Evolutionary conservation across 2,888 invertebrate genomes (phyloP).

Genomic region (Incurvaria masculella): DNA sequence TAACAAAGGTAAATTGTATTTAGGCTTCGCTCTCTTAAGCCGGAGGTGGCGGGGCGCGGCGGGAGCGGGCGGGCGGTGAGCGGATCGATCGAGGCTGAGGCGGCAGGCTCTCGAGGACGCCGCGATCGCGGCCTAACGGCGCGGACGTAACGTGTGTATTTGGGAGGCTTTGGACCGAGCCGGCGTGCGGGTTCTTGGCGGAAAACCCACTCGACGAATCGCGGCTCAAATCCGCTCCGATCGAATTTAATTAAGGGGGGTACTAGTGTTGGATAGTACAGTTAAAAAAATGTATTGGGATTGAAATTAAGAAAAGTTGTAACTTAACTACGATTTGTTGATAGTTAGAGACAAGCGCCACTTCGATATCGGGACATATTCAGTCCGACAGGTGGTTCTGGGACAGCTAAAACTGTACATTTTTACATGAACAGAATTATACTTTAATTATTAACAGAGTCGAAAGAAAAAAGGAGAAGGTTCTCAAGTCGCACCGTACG

Average conservation of each 20-base stretch:
- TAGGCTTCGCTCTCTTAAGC: slow-evolving; percentile 30
- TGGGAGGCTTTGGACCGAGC: not conserved
- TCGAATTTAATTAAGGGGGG: not conserved
- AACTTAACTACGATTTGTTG: too few relatives aligned
- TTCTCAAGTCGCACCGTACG: too few relatives aligned
- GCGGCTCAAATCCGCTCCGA: not conserved
- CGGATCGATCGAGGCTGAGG: not conserved
- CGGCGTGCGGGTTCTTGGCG: not conserved
- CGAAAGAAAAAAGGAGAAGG: too few relatives aligned
- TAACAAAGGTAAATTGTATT: slow-evolving; percentile 59
- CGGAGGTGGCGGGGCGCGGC: slow-evolving; percentile 35
- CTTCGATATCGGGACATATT: too few relatives aligned
- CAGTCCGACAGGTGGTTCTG: too few relatives aligned
- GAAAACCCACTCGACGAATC: not conserved
- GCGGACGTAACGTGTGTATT: slow-evolving; percentile 28
- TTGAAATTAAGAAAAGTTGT: too few relatives aligned
- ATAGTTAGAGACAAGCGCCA: too few relatives aligned
- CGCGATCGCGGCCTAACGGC: slow-evolving; percentile 37
- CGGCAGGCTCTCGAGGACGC: slow-evolving; percentile 28
- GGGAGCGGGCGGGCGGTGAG: slow-evolving; percentile 26
- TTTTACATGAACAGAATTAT: too few relatives aligned
- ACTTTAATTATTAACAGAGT: too few relatives aligned
- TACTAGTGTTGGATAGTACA: too few relatives aligned
- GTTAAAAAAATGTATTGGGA: too few relatives aligned
- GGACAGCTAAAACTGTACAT: too few relatives aligned